Percentiles rank a stretch among this genome's conserved stretches.
Evolutionary conservation across 2,113 vertebrate genomes (phyloP).

Genomic region (Ariopsis seemanni): DNA sequence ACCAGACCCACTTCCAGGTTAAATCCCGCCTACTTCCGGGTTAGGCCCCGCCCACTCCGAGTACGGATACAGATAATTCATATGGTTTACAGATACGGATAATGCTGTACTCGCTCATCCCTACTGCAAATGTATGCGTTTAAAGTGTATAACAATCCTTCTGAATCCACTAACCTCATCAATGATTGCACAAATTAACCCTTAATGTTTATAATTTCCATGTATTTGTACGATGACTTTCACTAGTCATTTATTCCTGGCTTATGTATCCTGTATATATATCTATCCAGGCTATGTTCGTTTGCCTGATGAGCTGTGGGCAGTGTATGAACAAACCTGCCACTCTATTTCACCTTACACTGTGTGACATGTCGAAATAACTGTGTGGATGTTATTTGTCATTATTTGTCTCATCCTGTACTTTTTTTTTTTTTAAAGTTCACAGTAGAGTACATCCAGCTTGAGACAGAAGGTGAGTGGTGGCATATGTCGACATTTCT

Average conservation of each 20-base stretch:
- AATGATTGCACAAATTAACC: neutral
- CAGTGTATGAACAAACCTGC: too few relatives aligned
- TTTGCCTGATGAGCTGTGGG: too few relatives aligned
- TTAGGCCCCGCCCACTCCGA: too few relatives aligned
- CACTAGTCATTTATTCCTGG: neutral
- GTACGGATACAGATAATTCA: too few relatives aligned
- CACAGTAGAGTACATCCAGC: conserved; percentile 86
- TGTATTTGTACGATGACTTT: neutral
- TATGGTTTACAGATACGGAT: too few relatives aligned
- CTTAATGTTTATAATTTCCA: neutral
- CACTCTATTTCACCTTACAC: too few relatives aligned
- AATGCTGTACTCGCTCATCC: too few relatives aligned
- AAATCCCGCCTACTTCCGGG: too few relatives aligned
- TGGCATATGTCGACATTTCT: neutral
- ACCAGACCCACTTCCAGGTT: too few relatives aligned
- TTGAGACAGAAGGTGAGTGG: conserved; percentile 86
- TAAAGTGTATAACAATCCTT: neutral
- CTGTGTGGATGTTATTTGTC: neutral
- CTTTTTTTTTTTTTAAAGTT: conserved; percentile 74
- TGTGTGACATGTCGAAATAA: too few relatives aligned
- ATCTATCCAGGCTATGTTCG: neutral
- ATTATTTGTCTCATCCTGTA: neutral
- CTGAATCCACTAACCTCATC: neutral
- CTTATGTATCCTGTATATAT: neutral
- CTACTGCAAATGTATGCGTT: too few relatives aligned